Evolutionary conservation across 2,888 invertebrate species (phyloP), one percentile per base, ranked within the genome.

Genomic region (Boloria selene): DNA sequence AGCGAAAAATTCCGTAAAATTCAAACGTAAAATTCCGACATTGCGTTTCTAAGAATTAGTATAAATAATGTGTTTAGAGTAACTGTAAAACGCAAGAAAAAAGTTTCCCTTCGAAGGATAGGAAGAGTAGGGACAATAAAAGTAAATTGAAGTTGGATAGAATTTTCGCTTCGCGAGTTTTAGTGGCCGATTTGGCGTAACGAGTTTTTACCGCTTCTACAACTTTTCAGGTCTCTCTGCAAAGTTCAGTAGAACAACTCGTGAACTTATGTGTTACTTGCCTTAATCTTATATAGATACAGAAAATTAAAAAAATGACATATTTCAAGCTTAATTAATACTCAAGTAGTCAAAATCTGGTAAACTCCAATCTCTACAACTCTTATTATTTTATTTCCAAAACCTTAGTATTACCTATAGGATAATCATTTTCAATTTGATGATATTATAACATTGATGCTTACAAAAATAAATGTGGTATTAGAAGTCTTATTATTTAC

Each of bases 131-230:
- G 83, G 88, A 90, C 90, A 90, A 88, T 90, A 90, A 90, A 90
- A 90, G 88, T 88, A 90, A 90, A 90, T 90, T 90, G 90, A 90
- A 90, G 83, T 88, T 84, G 85, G 88, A 90, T 90, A 90, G 89
- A 90, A 90, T 90, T 90, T 88, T 88, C 89, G 88, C 90, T 89
- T 89, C 86, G 85, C 84, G 86, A 88, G 88, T 89, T 90, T 90
- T 90, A 90, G 89, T 87, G 87, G 88, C 80, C 90, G 88, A 90
- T 90, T 90, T 88, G 82, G 81, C 84, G 87, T 88, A 90, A 90
- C 89, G 88, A 90, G 90, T 90, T 90, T 89, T 89, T 90, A 90
- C 89, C 86, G 87, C 86, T 83, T 86, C 87, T 82, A 83, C 86
- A 89, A 90, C 82, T 88, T 89, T 82, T 78, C 86, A 84, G 85